Evolutionary conservation across 2,797 vertebrate genomes (phyloP), one percentile per base, ranked within the genome.

Genomic region (Cryptoprocta ferox): DNA sequence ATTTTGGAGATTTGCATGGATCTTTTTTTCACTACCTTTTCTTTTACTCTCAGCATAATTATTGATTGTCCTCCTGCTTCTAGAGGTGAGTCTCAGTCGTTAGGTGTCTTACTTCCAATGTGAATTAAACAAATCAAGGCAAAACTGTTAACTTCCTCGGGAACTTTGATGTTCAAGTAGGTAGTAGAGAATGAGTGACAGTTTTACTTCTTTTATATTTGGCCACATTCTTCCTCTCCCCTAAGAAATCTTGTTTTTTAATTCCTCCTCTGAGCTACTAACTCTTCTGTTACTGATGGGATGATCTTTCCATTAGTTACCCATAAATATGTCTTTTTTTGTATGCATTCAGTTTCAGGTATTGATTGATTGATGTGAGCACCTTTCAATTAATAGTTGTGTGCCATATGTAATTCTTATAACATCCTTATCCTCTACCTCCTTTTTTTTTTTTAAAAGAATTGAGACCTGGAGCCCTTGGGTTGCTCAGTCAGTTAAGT

Each of bases 61-160:
- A 61, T 42, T 95, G 84, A 56, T 88, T 59, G 19, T 56, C 80
- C 50, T 81, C 7, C 45, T 63, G 39, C 73, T 35, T 84, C 78
- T 76, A 24, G 83, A 78, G 56, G 42, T 75, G 35, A 94, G 53
- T 35, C 15, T 78, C 32, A 7, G 26, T 89, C 70, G 85, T 91
- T 80, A n/a, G 50, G 32, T 82, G 6, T 81, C 68, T 68, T 68
- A 88, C 71, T 96, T 95, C 79, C 48, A 86, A 21, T 26, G 56
- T 76, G 63, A 80, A 93, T 85, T 83, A 45, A 15, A 78, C 45
- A 90, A 82, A 91, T 94, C 50, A 71, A 42, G 32, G 63, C 66
- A 90, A 79, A 97, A 48, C 45, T 66, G 76, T 89, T 89, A 10
- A 71, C n/a, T 85, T 97, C 26, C 26, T 39, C 79, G 21, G 37